Evolutionary conservation across 2,888 invertebrate species (phyloP), one percentile per base, ranked within the genome.

Genomic region (Proisotoma minuta): DNA sequence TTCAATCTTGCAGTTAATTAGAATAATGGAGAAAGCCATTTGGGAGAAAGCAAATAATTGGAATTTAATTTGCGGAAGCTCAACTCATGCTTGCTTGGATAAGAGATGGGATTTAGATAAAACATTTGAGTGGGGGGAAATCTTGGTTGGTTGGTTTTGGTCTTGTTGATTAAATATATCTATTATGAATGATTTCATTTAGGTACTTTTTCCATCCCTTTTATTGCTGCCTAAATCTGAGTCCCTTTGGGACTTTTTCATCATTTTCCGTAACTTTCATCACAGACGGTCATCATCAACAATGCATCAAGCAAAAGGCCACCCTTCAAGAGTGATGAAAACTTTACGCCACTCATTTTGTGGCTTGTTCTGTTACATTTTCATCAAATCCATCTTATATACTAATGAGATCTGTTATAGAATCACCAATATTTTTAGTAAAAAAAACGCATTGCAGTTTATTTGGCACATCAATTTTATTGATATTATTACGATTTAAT

Each of bases 1-100:
- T n/a, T n/a, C n/a, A 91, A 91, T 79, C 93, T 93, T 79, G 84
- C 86, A 73, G 82, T 93, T 72, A 91, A 91, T 80, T 92, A 83
- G 83, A 48, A 4, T 49, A n/a, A n/a, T 47, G n/a, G 20, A 23
- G 47, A 47, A 49, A 23, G 49, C 24, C 18, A 22, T 49, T 49
- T 49, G 49, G 49, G 49, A 49, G 49, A 49, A 49, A 49, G 49
- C 49, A 59, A 60, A 57, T 62, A 63, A 66, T 66, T 63, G 61
- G 63, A 61, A 61, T 54, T 66, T 66, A 63, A 66, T 63, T 62
- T 34, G 50, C 40, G 53, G 47, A 40, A 57, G 29, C 29, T 51
- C 22, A 49, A 23, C 18, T 3, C 34, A 10, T 5, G 49, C 4
- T 20, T 24, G 49, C 12, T 10, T 47, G 12, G 12, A 15, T 34